Evolutionary conservation across 37 sponge, comb jelly and placozoan species (phyloP).

Genomic region (Tethya wilhelma): DNA sequence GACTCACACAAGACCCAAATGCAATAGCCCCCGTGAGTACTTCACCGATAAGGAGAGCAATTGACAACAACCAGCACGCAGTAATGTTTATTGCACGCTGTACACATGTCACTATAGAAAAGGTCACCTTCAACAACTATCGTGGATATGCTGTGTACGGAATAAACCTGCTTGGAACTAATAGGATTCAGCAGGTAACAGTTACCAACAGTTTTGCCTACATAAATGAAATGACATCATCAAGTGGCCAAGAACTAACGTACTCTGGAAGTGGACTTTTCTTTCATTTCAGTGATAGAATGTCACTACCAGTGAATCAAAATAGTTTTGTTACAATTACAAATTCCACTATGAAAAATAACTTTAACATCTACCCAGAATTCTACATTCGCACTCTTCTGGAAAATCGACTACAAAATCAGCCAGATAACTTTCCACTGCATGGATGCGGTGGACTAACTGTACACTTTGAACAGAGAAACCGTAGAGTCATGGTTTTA

Average conservation of each 20-base stretch:
- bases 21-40: neutral
- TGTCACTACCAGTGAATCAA: neutral
- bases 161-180: neutral
- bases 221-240: neutral
- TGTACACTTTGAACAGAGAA: neutral
- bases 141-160: neutral
- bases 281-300: neutral
- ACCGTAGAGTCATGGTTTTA: neutral
- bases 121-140: conserved; percentile 1
- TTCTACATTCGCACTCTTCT: neutral
- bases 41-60: neutral
- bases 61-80: neutral
- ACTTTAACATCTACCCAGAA: neutral
- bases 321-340: neutral
- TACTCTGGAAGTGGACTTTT: neutral
- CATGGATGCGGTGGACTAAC: conserved; percentile 6
- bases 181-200: neutral
- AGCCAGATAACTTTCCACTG: neutral
- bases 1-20: neutral
- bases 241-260: neutral
- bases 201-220: neutral
- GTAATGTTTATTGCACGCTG: neutral
- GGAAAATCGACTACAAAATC: neutral
- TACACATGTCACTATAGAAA: neutral
- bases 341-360: neutral